These are phyloP conservation scores for Genyomyrus donnyi DNA, from an alignment of 2,113 vertebrate genomes.

Conservation along the genomic window DNA sequence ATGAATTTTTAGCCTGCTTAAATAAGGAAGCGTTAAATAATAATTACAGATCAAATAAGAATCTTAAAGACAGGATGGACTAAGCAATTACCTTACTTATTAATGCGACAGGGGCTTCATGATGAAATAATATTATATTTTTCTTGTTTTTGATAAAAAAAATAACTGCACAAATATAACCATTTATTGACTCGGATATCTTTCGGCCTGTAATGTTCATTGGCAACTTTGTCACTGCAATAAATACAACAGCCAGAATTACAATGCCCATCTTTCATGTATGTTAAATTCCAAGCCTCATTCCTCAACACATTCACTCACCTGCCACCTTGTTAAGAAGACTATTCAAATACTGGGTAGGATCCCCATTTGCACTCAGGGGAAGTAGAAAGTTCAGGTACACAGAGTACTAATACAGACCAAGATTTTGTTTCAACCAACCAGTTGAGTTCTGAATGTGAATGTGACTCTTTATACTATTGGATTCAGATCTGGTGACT, in stretches of 20 bases:
- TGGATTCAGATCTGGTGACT: neutral
- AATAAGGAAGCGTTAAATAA: neutral
- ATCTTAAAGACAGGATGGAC: neutral
- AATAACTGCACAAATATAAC: neutral
- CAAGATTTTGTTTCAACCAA: neutral
- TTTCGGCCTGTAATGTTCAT: neutral
- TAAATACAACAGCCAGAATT: neutral
- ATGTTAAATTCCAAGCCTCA: neutral
- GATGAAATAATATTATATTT: neutral
- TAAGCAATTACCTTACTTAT: neutral
- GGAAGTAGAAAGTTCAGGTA: neutral
- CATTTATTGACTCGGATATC: neutral
- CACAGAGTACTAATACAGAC: neutral
- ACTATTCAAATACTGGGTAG: neutral
- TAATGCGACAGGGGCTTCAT: neutral
- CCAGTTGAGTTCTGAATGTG: neutral
- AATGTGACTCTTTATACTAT: neutral
- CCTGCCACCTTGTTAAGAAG: neutral
- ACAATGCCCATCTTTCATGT: neutral
- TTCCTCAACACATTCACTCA: neutral
- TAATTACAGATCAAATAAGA: neutral
- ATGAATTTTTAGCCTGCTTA: neutral
- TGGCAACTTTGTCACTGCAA: neutral
- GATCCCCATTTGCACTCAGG: neutral
- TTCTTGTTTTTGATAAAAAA: neutral